A percentile compares a stretch with the other conserved stretches of the same genome.
phyloP scores from a whole-genome alignment of 2,797 vertebrate genomes.

The Siniperca obscura region DNA sequence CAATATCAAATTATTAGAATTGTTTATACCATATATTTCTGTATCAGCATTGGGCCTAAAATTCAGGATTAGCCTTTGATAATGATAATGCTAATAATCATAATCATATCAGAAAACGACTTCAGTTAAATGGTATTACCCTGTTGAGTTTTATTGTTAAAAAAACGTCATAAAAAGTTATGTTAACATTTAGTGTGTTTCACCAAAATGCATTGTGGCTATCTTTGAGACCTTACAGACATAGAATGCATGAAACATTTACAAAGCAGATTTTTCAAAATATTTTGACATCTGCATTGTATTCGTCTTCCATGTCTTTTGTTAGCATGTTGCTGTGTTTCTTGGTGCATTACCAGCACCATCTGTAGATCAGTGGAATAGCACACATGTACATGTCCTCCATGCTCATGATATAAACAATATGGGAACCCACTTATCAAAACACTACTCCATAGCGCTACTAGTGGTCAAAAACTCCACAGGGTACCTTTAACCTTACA shows the following conservation, averaged over 20 bases:
- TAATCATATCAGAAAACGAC: neutral
- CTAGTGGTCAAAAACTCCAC: neutral
- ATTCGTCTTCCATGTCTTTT: neutral
- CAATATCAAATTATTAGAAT: neutral
- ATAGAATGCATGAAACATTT: neutral
- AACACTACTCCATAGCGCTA: neutral
- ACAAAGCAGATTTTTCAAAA: neutral
- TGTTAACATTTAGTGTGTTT: neutral
- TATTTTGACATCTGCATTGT: neutral
- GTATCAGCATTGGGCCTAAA: neutral
- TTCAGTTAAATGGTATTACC: neutral
- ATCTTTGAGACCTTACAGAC: neutral
- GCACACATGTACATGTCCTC: too few species aligned
- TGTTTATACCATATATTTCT: neutral
- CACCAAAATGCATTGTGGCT: neutral
- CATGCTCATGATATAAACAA: neutral
- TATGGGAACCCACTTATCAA: too few species aligned
- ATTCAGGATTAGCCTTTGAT: neutral
- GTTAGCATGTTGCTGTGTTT: neutral
- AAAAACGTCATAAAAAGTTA: neutral
- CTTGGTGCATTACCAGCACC: neutral
- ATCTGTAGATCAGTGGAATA: neutral
- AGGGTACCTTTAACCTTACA: neutral
- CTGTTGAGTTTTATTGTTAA: neutral
- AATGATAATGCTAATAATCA: too few species aligned